Conservation (phyloP, 2,888 invertebrate species). For the Ophioninae sp. region DNA sequence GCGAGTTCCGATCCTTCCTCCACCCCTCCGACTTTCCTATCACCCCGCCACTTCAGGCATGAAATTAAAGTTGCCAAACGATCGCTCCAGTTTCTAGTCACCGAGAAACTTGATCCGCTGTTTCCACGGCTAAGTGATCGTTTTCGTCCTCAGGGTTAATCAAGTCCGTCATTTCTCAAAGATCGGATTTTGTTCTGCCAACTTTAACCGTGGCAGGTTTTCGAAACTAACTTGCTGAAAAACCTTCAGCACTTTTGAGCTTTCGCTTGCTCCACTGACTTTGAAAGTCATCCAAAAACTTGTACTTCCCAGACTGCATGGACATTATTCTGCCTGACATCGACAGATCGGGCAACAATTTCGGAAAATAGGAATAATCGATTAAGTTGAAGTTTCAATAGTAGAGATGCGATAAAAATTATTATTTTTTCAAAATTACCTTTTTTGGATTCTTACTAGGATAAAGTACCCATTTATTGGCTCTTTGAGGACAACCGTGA, state of each 20-base stretch:
- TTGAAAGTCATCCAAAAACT: not conserved
- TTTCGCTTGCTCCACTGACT: not conserved
- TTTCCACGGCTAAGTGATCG: constrained; percentile 27
- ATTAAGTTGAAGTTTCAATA: not conserved
- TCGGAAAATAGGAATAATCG: not conserved
- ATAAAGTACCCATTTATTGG: no score
- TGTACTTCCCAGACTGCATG: not conserved
- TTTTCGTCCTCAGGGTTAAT: constrained; percentile 41
- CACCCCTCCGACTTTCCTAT: constrained; percentile 18
- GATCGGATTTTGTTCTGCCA: not conserved
- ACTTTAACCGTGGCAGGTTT: not conserved
- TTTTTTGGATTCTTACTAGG: no score
- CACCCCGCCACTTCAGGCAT: constrained; percentile 59
- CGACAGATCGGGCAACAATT: not conserved
- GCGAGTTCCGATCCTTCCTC: constrained; percentile 31
- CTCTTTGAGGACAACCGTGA: no score
- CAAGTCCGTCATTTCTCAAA: constrained; percentile 41
- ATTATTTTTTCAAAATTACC: no score
- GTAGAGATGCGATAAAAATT: no score
- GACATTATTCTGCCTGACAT: not conserved
- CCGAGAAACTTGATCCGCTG: constrained; percentile 43
- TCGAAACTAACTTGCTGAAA: not conserved
- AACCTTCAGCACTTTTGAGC: not conserved
- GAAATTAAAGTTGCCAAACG: constrained; percentile 67
- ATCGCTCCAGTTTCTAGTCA: constrained; percentile 52